Base-by-base conservation (phyloP, 2,113 vertebrate genomes). In the Saimiri boliviensis region DNA sequence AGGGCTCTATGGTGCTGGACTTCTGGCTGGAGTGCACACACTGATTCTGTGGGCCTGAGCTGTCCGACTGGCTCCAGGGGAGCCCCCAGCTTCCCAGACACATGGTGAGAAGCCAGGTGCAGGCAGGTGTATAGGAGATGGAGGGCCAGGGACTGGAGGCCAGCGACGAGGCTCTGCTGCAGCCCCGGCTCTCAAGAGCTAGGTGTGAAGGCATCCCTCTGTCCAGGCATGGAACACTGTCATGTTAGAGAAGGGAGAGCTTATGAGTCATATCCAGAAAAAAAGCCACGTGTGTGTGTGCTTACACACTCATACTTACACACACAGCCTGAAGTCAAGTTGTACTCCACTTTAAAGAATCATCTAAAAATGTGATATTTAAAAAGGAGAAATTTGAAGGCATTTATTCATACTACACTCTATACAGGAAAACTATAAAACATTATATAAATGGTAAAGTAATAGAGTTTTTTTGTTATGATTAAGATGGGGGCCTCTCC, bases 401-500 rank as follows among this genome's bases (percentile, higher is more conserved):
- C 16, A 6, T 68, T 66, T 42, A 63, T 91, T 92, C 42, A 42
- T n/a, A 73, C 25, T 73, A 35, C 30, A 27, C 19, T 76, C 21
- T 11, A 30, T 40, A 52, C 2, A 76, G 66, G 56, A 86, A 89
- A 89, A 73, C 77, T 4, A 4, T 52, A 73, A 85, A 63, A 47
- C 63, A 40, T 21, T 17, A 66, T 25, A 87, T 42, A 89, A 71
- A 91, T 94, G 80, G 80, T 47, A 83, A 85, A 94, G 70, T 86
- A 40, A 47, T 35, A 25, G 74, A 17, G 37, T 56, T 86, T 85
- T 68, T 89, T 73, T 66, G 70, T 52, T 73, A 40, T 73, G 83
- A 88, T 88, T 85, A 77, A 84, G 37, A 81, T 3, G 16, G 14
- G 30, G 49, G 47, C 3, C 66, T 63, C 25, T 74, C 70, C 56